Conservation (phyloP, 2,797 vertebrate species). For the Telmatherina bonti region DNA sequence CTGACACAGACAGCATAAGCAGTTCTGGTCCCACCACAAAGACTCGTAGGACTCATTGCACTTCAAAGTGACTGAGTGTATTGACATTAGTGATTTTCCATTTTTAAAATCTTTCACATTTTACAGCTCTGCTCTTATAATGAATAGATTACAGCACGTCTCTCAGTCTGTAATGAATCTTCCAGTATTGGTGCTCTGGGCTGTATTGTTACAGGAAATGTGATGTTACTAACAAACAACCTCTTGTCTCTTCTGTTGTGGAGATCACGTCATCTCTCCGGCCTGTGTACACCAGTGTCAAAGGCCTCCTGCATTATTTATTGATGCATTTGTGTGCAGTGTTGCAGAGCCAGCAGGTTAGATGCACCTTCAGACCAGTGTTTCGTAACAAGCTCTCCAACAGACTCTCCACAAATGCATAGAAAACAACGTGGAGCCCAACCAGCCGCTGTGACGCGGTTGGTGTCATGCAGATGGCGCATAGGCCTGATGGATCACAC, state of each 20-base stretch:
- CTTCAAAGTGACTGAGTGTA: neutral
- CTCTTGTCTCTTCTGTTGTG: constrained; percentile 36
- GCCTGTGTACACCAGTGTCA: constrained; percentile 58
- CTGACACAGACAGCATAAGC: constrained; percentile 5
- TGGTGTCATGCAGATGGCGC: constrained; percentile 63
- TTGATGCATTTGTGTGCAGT: constrained; percentile 10
- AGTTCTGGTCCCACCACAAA: constrained; percentile 2
- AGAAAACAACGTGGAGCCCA: constrained; percentile 51
- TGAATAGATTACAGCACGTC: neutral
- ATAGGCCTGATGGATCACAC: constrained; percentile 68
- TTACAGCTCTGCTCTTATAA: neutral
- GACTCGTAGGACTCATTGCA: neutral
- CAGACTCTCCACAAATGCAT: constrained; percentile 29
- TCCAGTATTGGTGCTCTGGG: neutral
- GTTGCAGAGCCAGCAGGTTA: constrained; percentile 27
- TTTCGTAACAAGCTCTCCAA: constrained; percentile 58
- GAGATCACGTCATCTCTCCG: constrained; percentile 61
- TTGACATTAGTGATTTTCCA: neutral
- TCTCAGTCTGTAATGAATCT: neutral
- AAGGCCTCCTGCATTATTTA: constrained; percentile 48
- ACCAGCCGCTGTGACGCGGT: constrained; percentile 58
- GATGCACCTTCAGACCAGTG: constrained; percentile 37
- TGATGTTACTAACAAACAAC: neutral
- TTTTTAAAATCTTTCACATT: neutral
- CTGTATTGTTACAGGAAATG: constrained; percentile 6